Conservation (phyloP, 2,888 invertebrate species). For the Alitta virens region DNA sequence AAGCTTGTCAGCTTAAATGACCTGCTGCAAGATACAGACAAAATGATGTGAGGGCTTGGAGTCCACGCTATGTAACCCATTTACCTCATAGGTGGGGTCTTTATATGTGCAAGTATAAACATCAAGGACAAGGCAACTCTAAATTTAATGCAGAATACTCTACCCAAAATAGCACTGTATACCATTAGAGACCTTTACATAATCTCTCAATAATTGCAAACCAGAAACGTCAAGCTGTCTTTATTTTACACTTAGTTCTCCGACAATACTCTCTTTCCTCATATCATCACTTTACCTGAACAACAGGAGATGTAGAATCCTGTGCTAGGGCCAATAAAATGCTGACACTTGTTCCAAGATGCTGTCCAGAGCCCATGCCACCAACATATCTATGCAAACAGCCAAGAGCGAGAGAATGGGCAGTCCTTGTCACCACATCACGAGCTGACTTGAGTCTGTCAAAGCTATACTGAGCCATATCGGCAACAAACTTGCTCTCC, state of each 20-base stretch:
- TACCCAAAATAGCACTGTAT: too few species aligned
- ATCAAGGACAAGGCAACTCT: too few species aligned
- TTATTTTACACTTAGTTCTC: neutral
- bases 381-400: conserved; percentile 94
- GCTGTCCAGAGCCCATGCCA: conserved; percentile 92
- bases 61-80: too few species aligned
- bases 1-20: too few species aligned
- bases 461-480: conserved; percentile 85
- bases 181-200: too few species aligned
- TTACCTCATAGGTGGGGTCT: too few species aligned
- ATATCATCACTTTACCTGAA: conserved; percentile 69
- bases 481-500: conserved; percentile 83
- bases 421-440: conserved; percentile 81
- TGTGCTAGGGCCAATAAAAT: conserved; percentile 91
- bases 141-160: too few species aligned
- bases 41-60: too few species aligned
- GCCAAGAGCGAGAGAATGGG: conserved; percentile 88
- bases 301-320: conserved; percentile 86
- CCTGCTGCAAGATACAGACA: too few species aligned
- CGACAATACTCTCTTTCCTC: neutral
- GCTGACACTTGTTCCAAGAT: conserved; percentile 89
- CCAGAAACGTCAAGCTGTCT: too few species aligned
- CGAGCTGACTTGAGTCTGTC: conserved; percentile 79
- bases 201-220: too few species aligned
- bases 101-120: too few species aligned